Evolutionary conservation across 2,888 invertebrate species (phyloP).

Genomic region (Ashinkailepas kermadecensis): DNA sequence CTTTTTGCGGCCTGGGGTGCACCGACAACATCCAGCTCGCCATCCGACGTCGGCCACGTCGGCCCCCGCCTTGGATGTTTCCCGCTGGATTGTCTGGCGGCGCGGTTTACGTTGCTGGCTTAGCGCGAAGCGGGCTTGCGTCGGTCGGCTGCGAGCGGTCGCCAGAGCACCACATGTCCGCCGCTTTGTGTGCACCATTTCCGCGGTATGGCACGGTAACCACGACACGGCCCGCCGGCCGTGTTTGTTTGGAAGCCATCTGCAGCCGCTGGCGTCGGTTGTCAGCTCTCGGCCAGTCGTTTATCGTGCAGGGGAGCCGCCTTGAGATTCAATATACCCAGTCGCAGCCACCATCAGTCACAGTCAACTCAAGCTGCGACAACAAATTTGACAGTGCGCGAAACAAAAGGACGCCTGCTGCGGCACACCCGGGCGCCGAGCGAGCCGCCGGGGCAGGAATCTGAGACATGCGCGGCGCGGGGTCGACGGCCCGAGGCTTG

Average conservation of each 20-base stretch:
- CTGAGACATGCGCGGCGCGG: too few relatives aligned
- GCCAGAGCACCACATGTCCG: too few relatives aligned
- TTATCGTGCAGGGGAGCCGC: not conserved
- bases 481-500: too few relatives aligned
- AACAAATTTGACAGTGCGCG: not conserved
- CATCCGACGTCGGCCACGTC: not conserved
- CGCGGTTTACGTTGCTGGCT: too few relatives aligned
- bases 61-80: not conserved
- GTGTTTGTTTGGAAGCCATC: not conserved
- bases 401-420: not conserved
- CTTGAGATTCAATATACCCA: not conserved
- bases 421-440: too few relatives aligned
- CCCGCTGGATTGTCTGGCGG: too few relatives aligned
- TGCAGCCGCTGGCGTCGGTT: not conserved
- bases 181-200: too few relatives aligned
- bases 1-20: not conserved
- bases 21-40: not conserved
- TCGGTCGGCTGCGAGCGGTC: too few relatives aligned
- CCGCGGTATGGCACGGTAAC: too few relatives aligned
- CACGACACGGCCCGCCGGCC: not conserved
- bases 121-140: too few relatives aligned
- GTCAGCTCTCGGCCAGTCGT: not conserved
- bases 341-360: not conserved
- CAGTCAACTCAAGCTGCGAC: slow-evolving; percentile 10
- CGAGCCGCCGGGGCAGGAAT: too few relatives aligned